These are phyloP conservation scores for Mixornis gularis DNA, from an alignment of 2,113 vertebrate genomes.

Conservation along the genomic window DNA sequence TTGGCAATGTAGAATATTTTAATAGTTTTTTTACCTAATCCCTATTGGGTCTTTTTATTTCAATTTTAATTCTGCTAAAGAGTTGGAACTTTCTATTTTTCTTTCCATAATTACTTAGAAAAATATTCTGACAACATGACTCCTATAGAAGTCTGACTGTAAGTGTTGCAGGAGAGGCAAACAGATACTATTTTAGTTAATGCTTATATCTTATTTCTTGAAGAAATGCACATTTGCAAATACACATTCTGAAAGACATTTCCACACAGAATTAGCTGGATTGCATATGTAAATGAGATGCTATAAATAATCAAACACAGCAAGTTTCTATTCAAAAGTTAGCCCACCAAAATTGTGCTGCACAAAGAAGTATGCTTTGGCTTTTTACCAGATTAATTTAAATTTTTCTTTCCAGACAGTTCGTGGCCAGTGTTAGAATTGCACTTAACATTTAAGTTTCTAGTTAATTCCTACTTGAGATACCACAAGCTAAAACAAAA, in stretches of 20 bases:
- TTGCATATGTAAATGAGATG: not conserved
- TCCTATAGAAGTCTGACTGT: not conserved
- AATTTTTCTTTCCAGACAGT: not conserved
- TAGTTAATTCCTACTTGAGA: not conserved
- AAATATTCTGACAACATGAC: not conserved
- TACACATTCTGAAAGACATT: not conserved
- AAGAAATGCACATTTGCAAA: not conserved
- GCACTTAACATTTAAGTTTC: not conserved
- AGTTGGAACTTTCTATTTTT: not conserved
- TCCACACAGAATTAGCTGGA: not conserved
- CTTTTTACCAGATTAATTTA: not conserved
- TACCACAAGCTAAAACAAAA: not conserved
- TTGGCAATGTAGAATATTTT: not conserved
- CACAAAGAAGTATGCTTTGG: not conserved
- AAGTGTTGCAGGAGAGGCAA: not conserved
- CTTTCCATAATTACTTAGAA: not conserved
- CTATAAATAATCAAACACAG: not conserved
- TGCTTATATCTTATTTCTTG: not conserved
- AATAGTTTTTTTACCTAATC: not conserved
- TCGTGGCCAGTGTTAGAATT: not conserved
- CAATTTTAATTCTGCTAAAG: not conserved
- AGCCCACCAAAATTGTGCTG: not conserved
- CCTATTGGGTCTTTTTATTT: not conserved
- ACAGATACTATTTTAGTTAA: not conserved
- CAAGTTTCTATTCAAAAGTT: not conserved